phyloP scores from a whole-genome alignment of 2,888 invertebrate species.

The Dicyrtomina minuta region DNA sequence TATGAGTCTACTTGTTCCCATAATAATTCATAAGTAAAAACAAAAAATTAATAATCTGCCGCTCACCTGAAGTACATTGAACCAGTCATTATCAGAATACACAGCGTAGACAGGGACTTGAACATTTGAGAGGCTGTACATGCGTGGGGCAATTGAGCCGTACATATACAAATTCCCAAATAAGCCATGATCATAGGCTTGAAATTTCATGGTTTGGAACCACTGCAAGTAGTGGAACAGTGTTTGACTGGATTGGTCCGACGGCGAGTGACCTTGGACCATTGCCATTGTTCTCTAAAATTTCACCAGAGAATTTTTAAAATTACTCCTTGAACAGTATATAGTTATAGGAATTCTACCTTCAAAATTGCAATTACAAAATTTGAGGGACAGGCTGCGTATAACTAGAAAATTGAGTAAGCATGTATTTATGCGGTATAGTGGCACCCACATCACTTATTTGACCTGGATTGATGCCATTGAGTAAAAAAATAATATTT shows the following conservation, averaged over 20 bases:
- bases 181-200: neutral
- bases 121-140: neutral
- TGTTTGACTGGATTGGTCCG: neutral
- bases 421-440: neutral
- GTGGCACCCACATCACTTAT: neutral
- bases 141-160: neutral
- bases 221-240: neutral
- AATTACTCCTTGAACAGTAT: neutral
- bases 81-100: constrained; percentile 1
- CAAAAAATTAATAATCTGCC: too few relatives aligned
- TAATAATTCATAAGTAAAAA: too few relatives aligned
- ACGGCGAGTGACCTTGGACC: neutral
- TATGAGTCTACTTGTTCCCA: too few relatives aligned
- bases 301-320: neutral
- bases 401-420: too few relatives aligned
- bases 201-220: neutral
- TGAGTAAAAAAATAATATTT: neutral
- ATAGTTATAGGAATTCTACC: neutral
- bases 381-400: too few relatives aligned
- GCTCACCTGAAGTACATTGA: neutral
- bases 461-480: neutral
- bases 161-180: neutral
- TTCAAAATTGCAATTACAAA: too few relatives aligned
- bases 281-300: neutral
- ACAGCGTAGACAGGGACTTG: neutral